These are phyloP conservation scores for Catocala sponsa DNA, from an alignment of 2,888 invertebrate genomes.

Conservation along the genomic window DNA sequence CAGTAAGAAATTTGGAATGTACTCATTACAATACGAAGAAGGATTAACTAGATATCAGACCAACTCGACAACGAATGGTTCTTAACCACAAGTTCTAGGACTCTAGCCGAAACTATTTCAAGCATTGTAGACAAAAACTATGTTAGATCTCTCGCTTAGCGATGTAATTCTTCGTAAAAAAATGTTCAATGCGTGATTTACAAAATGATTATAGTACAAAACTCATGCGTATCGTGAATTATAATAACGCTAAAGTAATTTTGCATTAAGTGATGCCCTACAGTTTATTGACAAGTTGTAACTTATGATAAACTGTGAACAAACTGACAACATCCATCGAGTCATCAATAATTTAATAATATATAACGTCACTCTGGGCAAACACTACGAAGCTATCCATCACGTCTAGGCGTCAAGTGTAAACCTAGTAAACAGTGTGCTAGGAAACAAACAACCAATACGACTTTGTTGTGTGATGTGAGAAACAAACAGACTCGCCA, in stretches of 20 bases:
- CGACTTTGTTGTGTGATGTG: too few relatives aligned
- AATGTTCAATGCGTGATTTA: slow-evolving; percentile 24
- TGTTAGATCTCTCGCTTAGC: slow-evolving; percentile 34
- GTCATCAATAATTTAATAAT: slow-evolving; percentile 47
- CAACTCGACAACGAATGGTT: slow-evolving; percentile 33
- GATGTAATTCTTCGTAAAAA: slow-evolving; percentile 41
- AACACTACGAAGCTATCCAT: slow-evolving; percentile 29
- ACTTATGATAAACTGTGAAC: slow-evolving; percentile 29
- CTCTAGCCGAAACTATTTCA: slow-evolving; percentile 45
- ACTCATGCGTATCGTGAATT: slow-evolving; percentile 28
- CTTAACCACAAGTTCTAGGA: slow-evolving; percentile 23
- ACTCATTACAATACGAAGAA: slow-evolving; percentile 50
- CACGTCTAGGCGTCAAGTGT: not conserved
- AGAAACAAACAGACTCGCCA: too few relatives aligned
- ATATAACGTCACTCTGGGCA: slow-evolving; percentile 44
- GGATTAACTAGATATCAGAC: slow-evolving; percentile 36
- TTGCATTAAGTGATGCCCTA: slow-evolving; percentile 24
- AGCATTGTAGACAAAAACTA: slow-evolving; percentile 43
- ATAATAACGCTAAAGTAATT: slow-evolving; percentile 22
- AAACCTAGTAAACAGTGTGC: too few relatives aligned
- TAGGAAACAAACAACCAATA: too few relatives aligned
- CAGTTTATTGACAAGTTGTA: slow-evolving; percentile 30
- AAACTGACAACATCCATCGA: slow-evolving; percentile 26
- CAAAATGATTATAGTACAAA: slow-evolving; percentile 33
- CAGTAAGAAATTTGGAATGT: slow-evolving; percentile 73